Conservation (phyloP, 2,113 vertebrate genomes). For the Raja brachyura region DNA sequence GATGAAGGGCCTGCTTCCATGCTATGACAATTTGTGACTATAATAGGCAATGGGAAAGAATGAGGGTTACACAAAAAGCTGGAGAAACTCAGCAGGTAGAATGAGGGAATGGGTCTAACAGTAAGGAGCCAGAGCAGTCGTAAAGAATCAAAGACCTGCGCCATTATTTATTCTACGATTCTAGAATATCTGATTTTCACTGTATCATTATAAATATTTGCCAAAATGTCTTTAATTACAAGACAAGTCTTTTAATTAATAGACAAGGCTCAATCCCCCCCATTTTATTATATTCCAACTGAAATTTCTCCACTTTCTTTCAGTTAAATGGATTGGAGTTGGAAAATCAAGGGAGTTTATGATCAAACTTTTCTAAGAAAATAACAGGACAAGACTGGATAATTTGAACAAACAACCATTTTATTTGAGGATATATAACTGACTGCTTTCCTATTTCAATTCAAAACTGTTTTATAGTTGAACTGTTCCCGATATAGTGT, state of each 20-base stretch:
- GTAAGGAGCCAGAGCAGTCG: too few relatives aligned
- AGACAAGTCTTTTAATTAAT: too few relatives aligned
- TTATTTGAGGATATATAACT: conserved; percentile 21
- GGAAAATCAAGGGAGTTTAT: conserved; percentile 96
- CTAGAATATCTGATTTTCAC: background rate
- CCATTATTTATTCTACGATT: background rate
- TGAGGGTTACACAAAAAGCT: too few relatives aligned
- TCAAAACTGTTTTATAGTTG: background rate
- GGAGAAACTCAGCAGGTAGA: too few relatives aligned
- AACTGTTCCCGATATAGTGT: background rate
- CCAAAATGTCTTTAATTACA: background rate
- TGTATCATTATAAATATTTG: background rate
- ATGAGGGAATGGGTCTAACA: too few relatives aligned
- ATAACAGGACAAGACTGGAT: background rate
- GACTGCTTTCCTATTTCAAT: conserved; percentile 41
- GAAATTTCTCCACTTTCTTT: conserved; percentile 41
- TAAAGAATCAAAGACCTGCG: too few relatives aligned
- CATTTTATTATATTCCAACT: background rate
- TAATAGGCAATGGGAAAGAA: too few relatives aligned
- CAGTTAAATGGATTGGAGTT: conserved; percentile 97
- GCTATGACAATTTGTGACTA: too few relatives aligned
- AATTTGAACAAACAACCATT: conserved; percentile 17
- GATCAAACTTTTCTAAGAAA: conserved; percentile 87
- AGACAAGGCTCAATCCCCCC: background rate
- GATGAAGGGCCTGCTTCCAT: too few relatives aligned